A percentile compares a stretch with the other conserved stretches of the same genome.
phyloP scores from a whole-genome alignment of 2,797 vertebrate species.

The Lagorchestes hirsutus region DNA sequence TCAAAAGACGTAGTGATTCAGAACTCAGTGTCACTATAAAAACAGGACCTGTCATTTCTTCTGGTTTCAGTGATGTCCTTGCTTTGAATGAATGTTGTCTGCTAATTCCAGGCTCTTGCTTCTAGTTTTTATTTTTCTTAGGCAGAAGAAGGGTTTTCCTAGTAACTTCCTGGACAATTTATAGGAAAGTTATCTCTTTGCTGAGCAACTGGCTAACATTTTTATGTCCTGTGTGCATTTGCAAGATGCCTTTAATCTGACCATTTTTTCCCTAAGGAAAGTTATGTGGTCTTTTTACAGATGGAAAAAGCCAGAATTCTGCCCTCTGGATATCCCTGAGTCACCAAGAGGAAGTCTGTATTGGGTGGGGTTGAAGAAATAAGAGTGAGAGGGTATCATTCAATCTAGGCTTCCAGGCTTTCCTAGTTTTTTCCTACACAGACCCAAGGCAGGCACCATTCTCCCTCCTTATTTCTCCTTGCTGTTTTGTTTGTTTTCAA shows the following conservation, averaged over 20 bases:
- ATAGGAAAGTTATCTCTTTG: not conserved
- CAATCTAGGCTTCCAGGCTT: not conserved
- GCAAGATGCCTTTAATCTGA: not conserved
- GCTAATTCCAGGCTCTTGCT: not conserved
- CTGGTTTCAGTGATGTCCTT: not conserved
- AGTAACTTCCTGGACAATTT: not conserved
- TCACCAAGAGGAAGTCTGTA: slow-evolving; percentile 8
- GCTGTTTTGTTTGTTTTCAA: not conserved
- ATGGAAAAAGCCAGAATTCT: not conserved
- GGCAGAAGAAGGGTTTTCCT: not conserved
- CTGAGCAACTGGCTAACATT: not conserved
- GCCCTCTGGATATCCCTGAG: not conserved
- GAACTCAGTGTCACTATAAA: not conserved
- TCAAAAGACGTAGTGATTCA: not conserved
- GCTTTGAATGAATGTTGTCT: not conserved
- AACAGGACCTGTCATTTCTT: not conserved
- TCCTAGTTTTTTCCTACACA: not conserved
- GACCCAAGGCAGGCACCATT: not conserved
- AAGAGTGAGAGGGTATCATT: not conserved
- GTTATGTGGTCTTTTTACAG: not conserved
- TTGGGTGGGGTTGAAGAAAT: not conserved
- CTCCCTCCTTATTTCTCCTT: not conserved
- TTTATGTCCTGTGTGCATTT: not conserved
- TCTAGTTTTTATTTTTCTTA: not conserved
- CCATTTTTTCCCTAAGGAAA: not conserved